Conservation (phyloP, 2,888 invertebrate genomes). For the Dynastes maya region DNA sequence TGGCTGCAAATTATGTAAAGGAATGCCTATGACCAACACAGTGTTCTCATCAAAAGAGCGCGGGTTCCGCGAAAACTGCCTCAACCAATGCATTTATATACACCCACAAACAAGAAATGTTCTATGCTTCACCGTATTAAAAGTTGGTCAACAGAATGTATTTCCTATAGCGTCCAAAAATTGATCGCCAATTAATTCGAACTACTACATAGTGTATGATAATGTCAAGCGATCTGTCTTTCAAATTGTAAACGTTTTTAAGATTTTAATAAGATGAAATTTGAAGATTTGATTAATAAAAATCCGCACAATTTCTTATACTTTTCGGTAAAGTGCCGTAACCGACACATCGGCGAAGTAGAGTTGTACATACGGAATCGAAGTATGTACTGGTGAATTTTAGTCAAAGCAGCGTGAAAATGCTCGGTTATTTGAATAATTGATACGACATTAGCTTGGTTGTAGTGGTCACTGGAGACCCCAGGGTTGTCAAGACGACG, state of each 20-base stretch:
- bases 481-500: conserved; percentile 62
- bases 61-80: conserved; percentile 65
- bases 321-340: conserved; percentile 24
- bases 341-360: conserved; percentile 48
- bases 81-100: conserved; percentile 65
- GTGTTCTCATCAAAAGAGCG: conserved; percentile 58
- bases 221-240: no score
- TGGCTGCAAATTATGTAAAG: conserved; percentile 52
- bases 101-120: conserved; percentile 28
- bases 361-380: conserved; percentile 25
- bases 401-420: conserved; percentile 60
- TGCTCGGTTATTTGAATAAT: conserved; percentile 67
- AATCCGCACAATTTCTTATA: conserved; percentile 29
- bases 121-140: neutral
- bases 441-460: conserved; percentile 62
- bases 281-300: neutral
- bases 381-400: conserved; percentile 47
- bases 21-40: conserved; percentile 17
- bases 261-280: no score
- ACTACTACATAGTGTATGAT: no score
- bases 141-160: no score
- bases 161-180: no score
- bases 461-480: conserved; percentile 62
- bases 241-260: no score
- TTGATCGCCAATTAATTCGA: no score